Conservation (phyloP, 2,888 invertebrate species). For the Thymelicus lineola region DNA sequence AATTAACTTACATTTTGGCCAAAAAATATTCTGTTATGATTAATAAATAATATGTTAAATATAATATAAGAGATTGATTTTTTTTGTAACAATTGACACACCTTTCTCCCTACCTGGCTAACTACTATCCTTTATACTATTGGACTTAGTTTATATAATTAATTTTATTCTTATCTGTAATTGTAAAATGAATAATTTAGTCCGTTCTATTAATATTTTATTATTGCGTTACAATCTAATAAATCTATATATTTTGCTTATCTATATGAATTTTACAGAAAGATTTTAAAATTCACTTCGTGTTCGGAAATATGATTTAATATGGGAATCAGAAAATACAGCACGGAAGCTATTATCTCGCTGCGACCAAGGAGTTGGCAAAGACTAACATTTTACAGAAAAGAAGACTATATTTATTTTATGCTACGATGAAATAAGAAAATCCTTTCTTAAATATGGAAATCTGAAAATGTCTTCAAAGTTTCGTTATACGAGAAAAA, state of each 20-base stretch:
- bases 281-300: constrained; percentile 28
- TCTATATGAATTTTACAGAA: neutral
- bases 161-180: too few relatives aligned
- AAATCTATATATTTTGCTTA: neutral
- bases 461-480: neutral
- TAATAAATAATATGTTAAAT: too few relatives aligned
- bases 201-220: too few relatives aligned
- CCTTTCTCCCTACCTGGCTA: too few relatives aligned
- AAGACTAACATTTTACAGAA: constrained; percentile 16
- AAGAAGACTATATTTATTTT: constrained; percentile 1
- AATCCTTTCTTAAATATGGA: neutral
- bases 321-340: constrained; percentile 31
- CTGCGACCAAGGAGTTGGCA: constrained; percentile 20
- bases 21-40: too few relatives aligned
- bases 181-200: too few relatives aligned
- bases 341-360: constrained; percentile 35
- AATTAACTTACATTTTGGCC: too few relatives aligned
- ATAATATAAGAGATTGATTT: too few relatives aligned
- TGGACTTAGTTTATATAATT: too few relatives aligned
- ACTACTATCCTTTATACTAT: too few relatives aligned
- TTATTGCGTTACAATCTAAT: too few relatives aligned
- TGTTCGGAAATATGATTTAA: constrained; percentile 35
- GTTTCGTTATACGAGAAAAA: neutral
- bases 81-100: too few relatives aligned
- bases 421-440: neutral